These are phyloP conservation scores for Sternotherus odoratus DNA, from an alignment of 2,797 vertebrate species.

Conservation along the genomic window DNA sequence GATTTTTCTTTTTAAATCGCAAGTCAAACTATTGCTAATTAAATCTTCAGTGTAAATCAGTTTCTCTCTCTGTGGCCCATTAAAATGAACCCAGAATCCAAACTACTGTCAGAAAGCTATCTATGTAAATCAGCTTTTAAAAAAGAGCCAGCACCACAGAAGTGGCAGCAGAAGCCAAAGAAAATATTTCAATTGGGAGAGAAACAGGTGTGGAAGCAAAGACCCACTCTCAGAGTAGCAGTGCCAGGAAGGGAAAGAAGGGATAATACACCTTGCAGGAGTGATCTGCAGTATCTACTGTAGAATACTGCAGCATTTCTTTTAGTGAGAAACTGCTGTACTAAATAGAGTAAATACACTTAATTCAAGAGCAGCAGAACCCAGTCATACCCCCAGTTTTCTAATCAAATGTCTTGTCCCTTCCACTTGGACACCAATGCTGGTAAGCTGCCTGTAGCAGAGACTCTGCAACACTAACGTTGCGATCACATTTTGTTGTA, in stretches of 20 bases:
- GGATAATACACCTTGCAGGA: not conserved
- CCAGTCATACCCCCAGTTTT: constrained; percentile 6
- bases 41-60: constrained; percentile 22
- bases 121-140: constrained; percentile 35
- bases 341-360: not conserved
- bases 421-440: no score
- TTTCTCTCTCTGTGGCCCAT: constrained; percentile 25
- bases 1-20: constrained; percentile 46
- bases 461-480: no score
- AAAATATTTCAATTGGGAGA: constrained; percentile 33
- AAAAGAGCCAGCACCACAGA: constrained; percentile 18
- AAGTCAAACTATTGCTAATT: constrained; percentile 18
- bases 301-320: not conserved
- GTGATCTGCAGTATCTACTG: constrained; percentile 4
- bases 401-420: not conserved
- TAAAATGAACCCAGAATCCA: constrained; percentile 24
- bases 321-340: constrained; percentile 33
- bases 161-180: not conserved
- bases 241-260: no score
- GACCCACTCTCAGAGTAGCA: no score
- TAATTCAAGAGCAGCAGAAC: constrained; percentile 16
- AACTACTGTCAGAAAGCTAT: constrained; percentile 31
- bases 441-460: no score
- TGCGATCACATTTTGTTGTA: no score
- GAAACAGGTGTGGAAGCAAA: no score